These are phyloP conservation scores for Karalla daura DNA, from an alignment of 2,797 vertebrate species.

Conservation along the genomic window DNA sequence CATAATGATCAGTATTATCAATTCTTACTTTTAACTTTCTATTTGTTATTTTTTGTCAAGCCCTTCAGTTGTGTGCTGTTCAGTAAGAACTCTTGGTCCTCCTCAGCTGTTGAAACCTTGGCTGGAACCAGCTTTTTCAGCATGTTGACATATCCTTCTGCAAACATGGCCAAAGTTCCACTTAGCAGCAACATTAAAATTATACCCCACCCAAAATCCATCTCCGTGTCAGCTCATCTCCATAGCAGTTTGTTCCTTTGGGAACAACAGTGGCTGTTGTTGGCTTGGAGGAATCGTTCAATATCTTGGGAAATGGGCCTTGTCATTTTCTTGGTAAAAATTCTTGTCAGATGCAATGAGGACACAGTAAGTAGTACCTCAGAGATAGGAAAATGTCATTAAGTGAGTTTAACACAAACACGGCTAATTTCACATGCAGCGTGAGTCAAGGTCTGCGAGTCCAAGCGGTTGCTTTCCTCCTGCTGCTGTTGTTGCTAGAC, in stretches of 20 bases:
- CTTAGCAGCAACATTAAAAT: slow-evolving; percentile 1
- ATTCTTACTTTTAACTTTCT: not conserved
- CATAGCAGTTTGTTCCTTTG: not conserved
- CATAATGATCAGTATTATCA: not conserved
- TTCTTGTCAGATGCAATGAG: not conserved
- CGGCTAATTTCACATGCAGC: not conserved
- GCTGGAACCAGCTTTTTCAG: slow-evolving; percentile 1
- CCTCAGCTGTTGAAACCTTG: not conserved
- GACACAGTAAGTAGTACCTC: not conserved
- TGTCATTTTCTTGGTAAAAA: not conserved
- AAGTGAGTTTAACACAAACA: too few species aligned
- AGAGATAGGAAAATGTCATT: not conserved
- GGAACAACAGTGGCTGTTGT: not conserved
- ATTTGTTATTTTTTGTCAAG: not conserved
- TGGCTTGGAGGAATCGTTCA: not conserved
- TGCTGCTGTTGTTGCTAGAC: not conserved
- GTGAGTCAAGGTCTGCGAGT: not conserved
- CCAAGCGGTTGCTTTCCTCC: not conserved
- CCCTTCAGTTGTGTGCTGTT: not conserved
- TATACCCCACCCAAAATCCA: not conserved
- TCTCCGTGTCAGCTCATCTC: not conserved
- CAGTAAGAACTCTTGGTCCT: not conserved
- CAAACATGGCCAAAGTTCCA: not conserved
- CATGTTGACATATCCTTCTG: not conserved
- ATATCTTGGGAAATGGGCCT: not conserved